Evolutionary conservation across 2,888 invertebrate species (phyloP), one percentile per base, ranked within the genome.

Genomic region (Gibbula magus): DNA sequence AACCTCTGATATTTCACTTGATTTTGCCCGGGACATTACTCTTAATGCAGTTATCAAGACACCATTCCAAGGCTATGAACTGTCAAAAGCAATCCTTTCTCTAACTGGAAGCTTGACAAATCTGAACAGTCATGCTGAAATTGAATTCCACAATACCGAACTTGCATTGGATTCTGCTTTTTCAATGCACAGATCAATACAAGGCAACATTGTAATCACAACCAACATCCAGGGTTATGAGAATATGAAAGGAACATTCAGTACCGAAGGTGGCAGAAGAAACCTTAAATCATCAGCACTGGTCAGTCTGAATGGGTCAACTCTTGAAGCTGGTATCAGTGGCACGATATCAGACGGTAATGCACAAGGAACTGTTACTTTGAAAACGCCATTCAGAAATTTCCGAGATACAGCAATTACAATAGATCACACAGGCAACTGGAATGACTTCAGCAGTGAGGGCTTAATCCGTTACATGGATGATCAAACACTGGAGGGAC

Each of bases 401-500:
- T 67, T 77, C 51, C 56, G 56, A 66, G 61, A 77, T 67, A 13
- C 81, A 0, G 18, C 66, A 4, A 79, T 61, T 29, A 70, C 77
- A 25, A 81, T 83, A 51, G 70, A 52, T 20, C 82, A 79, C 80
- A 73, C 80, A 75, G 66, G n/a, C n/a, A n/a, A n/a, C n/a, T n/a
- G n/a, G n/a, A n/a, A n/a, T n/a, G n/a, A n/a, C n/a, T n/a, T n/a
- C 81, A 25, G 79, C 0, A 78, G 83, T 70, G 82, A 79, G 22
- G 84, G 78, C 13, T 81, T 77, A n/a, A 13, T 87, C 8, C 74
- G 82, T 25, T 86, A 82, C 66, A 79, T 79, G 53, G 79, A 79
- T 39, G 75, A 53, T n/a, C n/a, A n/a, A n/a, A n/a, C n/a, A n/a
- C n/a, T n/a, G n/a, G n/a, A n/a, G n/a, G n/a, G n/a, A n/a, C 22